These are phyloP conservation scores for Orthosia incerta DNA, from an alignment of 2,888 invertebrate genomes.

Conservation along the genomic window DNA sequence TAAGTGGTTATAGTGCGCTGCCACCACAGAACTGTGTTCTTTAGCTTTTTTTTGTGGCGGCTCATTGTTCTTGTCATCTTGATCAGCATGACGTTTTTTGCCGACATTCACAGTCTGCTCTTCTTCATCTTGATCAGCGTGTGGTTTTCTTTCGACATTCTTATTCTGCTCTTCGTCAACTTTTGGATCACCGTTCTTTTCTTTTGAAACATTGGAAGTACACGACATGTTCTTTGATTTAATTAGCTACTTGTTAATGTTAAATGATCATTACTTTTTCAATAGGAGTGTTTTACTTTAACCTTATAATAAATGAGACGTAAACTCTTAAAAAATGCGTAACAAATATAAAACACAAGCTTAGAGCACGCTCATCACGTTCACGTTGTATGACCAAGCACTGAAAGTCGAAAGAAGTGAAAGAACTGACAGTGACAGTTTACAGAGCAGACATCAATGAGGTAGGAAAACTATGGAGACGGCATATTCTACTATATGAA, in stretches of 20 bases:
- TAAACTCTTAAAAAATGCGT: background rate
- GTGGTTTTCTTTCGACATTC: background rate
- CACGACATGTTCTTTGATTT: slow-evolving; percentile 47
- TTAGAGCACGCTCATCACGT: background rate
- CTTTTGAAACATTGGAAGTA: slow-evolving; percentile 25
- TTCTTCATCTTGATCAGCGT: slow-evolving; percentile 38
- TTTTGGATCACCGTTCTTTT: slow-evolving; percentile 47
- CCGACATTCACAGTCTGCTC: slow-evolving; percentile 12
- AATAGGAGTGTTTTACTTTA: background rate
- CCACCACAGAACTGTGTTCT: slow-evolving; percentile 93
- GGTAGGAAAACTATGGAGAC: no score
- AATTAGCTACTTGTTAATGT: background rate
- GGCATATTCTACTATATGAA: no score
- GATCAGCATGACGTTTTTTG: slow-evolving; percentile 30
- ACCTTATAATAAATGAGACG: background rate
- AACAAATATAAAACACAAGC: background rate
- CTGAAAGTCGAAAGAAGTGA: no score
- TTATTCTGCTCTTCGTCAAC: slow-evolving; percentile 21
- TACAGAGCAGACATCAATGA: no score
- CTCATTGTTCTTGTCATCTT: slow-evolving; percentile 49
- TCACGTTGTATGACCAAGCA: slow-evolving; percentile 10
- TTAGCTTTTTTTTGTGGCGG: slow-evolving; percentile 51
- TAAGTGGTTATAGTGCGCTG: slow-evolving; percentile 98
- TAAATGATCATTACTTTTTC: slow-evolving; percentile 29
- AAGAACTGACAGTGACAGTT: no score